Conservation (phyloP, 2,888 invertebrate species). For the Doris montereyensis region DNA sequence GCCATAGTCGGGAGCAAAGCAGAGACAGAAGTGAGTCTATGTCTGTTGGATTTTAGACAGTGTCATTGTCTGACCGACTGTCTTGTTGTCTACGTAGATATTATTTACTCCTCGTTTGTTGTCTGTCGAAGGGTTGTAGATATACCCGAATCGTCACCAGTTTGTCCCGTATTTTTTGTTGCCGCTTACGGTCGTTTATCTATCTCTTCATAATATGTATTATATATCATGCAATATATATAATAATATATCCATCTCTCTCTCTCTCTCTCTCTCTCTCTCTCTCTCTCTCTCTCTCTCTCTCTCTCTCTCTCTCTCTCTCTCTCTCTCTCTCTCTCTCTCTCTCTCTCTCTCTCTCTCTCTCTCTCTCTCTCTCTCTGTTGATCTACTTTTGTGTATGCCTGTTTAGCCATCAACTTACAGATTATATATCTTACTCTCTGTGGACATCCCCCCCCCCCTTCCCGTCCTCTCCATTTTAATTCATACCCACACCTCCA, state of each 20-base stretch:
- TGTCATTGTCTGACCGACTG: neutral
- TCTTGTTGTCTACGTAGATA: neutral
- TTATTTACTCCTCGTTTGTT: too few relatives aligned
- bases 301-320: neutral
- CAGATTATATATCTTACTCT: neutral
- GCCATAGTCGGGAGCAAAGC: neutral
- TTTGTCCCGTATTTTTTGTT: too few relatives aligned
- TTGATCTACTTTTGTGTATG: neutral
- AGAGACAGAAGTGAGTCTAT: slow-evolving; percentile 1
- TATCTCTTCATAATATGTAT: too few relatives aligned
- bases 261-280: too few relatives aligned
- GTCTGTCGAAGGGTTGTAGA: too few relatives aligned
- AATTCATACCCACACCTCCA: too few relatives aligned
- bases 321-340: neutral
- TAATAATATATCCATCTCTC: too few relatives aligned
- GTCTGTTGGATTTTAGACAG: neutral
- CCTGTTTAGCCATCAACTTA: slow-evolving; percentile 7
- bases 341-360: neutral
- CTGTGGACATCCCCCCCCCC: neutral
- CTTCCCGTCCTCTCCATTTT: too few relatives aligned
- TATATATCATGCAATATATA: too few relatives aligned
- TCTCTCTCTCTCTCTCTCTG: neutral
- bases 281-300: neutral
- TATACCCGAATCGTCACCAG: too few relatives aligned
- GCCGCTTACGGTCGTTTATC: too few relatives aligned